A percentile compares a stretch with the other conserved stretches of the same genome.
Conservation (phyloP, 2,797 vertebrate species). For the Argyrosomus regius region DNA sequence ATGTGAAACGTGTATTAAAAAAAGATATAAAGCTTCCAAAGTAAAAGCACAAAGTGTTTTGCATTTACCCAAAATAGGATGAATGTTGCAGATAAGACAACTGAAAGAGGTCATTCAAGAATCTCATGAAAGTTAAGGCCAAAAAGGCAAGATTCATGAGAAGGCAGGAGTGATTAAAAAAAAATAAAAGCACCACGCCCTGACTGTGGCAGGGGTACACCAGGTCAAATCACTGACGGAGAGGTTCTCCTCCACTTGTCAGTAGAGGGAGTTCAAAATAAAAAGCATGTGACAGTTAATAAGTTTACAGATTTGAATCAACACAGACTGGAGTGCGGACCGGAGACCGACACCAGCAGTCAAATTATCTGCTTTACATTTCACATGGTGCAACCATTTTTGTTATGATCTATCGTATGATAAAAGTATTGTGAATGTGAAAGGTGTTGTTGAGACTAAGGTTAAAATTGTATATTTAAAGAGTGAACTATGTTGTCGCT, state of each 20-base stretch:
- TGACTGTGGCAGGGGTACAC: background rate
- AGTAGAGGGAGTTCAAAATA: background rate
- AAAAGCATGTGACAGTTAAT: conserved; percentile 4
- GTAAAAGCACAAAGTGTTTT: conserved; percentile 12
- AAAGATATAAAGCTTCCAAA: conserved; percentile 23
- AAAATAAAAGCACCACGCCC: conserved; percentile 28
- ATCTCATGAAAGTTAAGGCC: background rate
- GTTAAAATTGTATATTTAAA: background rate
- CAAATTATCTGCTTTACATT: background rate
- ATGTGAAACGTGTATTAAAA: background rate
- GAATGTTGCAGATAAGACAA: conserved; percentile 14
- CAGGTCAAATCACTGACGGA: conserved; percentile 16
- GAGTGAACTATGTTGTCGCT: background rate
- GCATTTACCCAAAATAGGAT: background rate
- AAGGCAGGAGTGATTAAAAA: background rate
- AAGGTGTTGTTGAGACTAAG: background rate
- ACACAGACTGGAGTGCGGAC: background rate
- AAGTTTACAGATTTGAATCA: background rate
- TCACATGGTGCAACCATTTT: background rate
- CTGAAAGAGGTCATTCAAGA: conserved; percentile 5
- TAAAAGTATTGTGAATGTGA: background rate
- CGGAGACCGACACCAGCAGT: background rate
- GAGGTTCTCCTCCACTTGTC: background rate
- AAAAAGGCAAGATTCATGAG: conserved; percentile 13
- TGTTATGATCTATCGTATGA: background rate